Base-by-base conservation (phyloP, 2,113 vertebrate genomes). In the Pantherophis guttatus region DNA sequence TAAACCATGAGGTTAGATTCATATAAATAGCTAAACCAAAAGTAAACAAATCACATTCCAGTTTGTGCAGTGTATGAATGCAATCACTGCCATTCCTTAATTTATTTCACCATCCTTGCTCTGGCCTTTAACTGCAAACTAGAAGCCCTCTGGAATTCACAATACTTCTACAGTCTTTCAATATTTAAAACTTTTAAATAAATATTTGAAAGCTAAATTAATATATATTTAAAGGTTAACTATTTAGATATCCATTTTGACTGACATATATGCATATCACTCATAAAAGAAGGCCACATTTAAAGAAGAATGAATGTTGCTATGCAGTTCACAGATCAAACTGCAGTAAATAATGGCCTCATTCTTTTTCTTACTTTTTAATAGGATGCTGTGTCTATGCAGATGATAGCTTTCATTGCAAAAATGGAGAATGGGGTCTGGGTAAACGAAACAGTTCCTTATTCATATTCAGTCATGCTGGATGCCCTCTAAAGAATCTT, bases 281-380 rank as follows among this genome's bases (percentile, higher is more conserved):
- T 91, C 91, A 93, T 65, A 90, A 94, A 96, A 92, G 86, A 94
- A 90, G 57, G 94, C 55, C 13, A 24, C 53, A 48, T 26, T 26
- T 94, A 94, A 92, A 91, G 91, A 94, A 86, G 90, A 92, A 96
- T 92, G 54, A 62, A 8, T 90, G 55, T 24, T 17, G 87, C 58
- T 94, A 91, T 92, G 93, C 90, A 94, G 44, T 86, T 93, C 96
- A 53, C 53, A 90, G 91, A 94, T 93, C 91, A 92, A 93, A 88
- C 88, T 94, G 91, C 91, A 94, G 95, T 87, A 26, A 89, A 93
- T 70, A 95, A 95, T 95, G 52, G 90, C 54, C 59, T 95, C 91
- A 95, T 93, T 92, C 92, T 95, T 94, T 92, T 95, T 93, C 24
- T 90, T 95, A 95, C 96, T 95, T 97, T 97, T 97, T 96, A 97